Base-by-base conservation (phyloP, 92 coral and sea anemone species). In the Pocillopora grandis region DNA sequence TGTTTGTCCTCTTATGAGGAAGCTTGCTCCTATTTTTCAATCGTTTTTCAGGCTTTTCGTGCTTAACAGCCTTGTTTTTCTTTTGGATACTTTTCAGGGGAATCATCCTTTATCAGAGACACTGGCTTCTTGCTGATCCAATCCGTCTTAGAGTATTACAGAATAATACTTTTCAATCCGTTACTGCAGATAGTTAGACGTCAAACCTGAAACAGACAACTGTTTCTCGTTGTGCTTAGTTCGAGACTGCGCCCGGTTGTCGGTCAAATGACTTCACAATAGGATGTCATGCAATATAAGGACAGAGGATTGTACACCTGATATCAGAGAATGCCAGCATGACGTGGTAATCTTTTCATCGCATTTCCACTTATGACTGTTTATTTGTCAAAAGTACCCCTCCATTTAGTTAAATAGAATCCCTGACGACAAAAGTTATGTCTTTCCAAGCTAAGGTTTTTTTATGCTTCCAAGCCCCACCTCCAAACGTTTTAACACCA, bases 31-130 rank as follows among this genome's bases (percentile, higher is more conserved):
- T 79, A 80, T 49, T 78, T 80, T 75, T 72, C 36, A 83, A 56
- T 56, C 87, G 19, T 67, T 84, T 72, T 89, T 89, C 80, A 61
- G 55, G 48, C 59, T 88, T 75, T 81, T 85, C 80, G 35, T 61
- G 58, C 66, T 88, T 79, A 55, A 81, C n/a, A 64, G 78, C 31
- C 55, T 84, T 83, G 80, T 20, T 77, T 71, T 83, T 83, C 86
- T 82, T 82, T 65, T 83, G 79, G 17, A 56, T 48, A 31, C 62
- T 83, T 66, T 52, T 83, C 80, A 72, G 80, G 13, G 86, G 80
- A 74, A 83, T 62, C 86, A 83, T 83, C 16, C 27, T 58, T 72
- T 14, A 11, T 27, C 27, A 15, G 27, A 55, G 9, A 36, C 83
- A 2, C 36, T 62, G 35, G 15, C 52, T 8, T 35, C 42, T 64